Evolutionary conservation across 2,888 invertebrate species (phyloP), one percentile per base, ranked within the genome.

Genomic region (Leucophenga maculata): DNA sequence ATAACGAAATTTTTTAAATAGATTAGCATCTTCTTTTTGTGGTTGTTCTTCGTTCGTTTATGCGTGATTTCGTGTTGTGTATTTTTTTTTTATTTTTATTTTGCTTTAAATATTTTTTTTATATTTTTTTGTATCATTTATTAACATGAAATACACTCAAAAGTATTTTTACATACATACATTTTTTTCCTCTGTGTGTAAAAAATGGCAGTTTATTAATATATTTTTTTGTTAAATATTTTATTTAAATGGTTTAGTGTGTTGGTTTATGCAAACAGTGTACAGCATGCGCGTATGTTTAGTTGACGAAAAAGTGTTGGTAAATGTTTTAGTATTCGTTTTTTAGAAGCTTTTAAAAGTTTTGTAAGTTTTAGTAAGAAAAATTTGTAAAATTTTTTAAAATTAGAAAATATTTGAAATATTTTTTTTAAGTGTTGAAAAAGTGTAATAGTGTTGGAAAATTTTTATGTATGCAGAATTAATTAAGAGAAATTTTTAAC

Each of bases 151-250:
- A 60, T 74, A 77, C 79, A 83, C 78, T 79, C 78, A 83, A 84
- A 83, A 78, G 77, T 75, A 67, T 69, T 80, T 80, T 79, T 77
- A 77, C 78, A 79, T 84, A 83, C 82, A 85, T 79, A 39, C 39
- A 39, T 39, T 39, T 39, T 39, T 39, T 39, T 39, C 39, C 78
- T 80, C 78, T 84, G 80, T 85, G 80, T 84, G 80, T 86, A 84
- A 79, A 86, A 86, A 86, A 86, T 86, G 86, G 86, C 86, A 86
- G 86, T 86, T 84, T 85, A 77, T 67, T 48, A 67, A 67, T 69
- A 74, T 76, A 74, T 80, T 75, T 76, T 73, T 70, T 70, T 75
- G 44, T 71, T 72, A 71, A 72, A 74, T 72, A 74, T 68, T 73
- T 60, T 44, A 46, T 60, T 60, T 16, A 39, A 39, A 39, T 39